Base-by-base conservation (phyloP, 1,140 invertebrate genomes). In the Aricia agestis region DNA sequence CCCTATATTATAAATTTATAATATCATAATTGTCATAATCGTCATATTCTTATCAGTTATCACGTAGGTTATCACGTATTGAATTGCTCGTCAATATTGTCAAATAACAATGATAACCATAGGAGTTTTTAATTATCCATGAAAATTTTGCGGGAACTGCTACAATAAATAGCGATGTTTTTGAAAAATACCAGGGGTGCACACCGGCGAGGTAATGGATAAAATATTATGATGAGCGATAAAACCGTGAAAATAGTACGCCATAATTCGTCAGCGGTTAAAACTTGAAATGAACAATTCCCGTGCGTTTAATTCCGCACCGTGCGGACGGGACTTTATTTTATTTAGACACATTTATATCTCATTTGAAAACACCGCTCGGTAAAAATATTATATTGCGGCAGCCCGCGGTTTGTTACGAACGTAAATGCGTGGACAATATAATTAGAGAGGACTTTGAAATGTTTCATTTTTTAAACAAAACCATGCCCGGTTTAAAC, bases 281-380 rank as follows among this genome's bases (percentile, higher is more conserved):
- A 75, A 75, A 75, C 72, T 71, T 70, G 45, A 67, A 66, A 68
- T 67, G 68, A 65, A 75, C 70, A 69, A 68, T 72, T 72, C 70
- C 72, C 72, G 65, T 41, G 42, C 67, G 66, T 68, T 68, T 68
- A 66, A 72, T 72, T 72, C 67, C 59, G 66, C n/a, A 15, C 58
- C 42, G 72, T 72, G 74, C 59, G 74, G 74, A 72, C 36, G 52
- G 65, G 59, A 10, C 59, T 63, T 63, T 63, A 63, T 63, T 63
- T 63, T 13, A 63, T 63, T 63, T 63, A 63, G 59, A 63, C 59
- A 63, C 59, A 63, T 63, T 63, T 63, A 63, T 63, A 63, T 63
- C 59, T 31, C 59, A 63, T 63, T 63, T 63, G 25, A 63, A 63
- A 10, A 63, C 59, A 9, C 45, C 6, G 42, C 42, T 45, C 42